Evolutionary conservation across 2,113 vertebrate species (phyloP).

Genomic region (Emydocephalus ijimae): DNA sequence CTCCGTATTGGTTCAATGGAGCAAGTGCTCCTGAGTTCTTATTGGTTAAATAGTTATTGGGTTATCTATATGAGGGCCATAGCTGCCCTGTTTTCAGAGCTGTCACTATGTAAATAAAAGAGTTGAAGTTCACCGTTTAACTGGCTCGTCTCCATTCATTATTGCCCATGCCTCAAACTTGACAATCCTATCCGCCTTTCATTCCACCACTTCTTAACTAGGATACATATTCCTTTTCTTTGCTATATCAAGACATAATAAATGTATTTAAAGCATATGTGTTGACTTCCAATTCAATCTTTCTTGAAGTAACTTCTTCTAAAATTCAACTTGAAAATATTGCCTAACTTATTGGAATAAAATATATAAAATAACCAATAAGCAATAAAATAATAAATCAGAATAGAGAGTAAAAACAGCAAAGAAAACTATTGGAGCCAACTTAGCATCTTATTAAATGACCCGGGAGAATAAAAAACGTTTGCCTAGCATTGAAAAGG

Average conservation of each 20-base stretch:
- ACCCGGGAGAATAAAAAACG: background rate
- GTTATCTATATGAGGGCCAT: too few species aligned
- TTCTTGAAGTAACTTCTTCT: background rate
- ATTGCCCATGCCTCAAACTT: too few species aligned
- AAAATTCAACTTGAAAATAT: background rate
- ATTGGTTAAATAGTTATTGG: too few species aligned
- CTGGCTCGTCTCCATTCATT: too few species aligned
- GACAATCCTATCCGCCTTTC: slow-evolving; percentile 75
- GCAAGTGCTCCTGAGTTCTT: too few species aligned
- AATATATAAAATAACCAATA: background rate
- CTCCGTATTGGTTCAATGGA: too few species aligned
- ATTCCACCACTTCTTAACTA: slow-evolving; percentile 78
- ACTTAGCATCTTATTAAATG: background rate
- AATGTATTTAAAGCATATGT: background rate
- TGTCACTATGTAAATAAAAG: too few species aligned
- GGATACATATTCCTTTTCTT: slow-evolving; percentile 59
- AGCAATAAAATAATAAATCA: background rate
- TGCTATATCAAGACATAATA: background rate
- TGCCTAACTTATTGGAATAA: background rate
- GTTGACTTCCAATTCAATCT: background rate
- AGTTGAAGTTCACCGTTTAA: too few species aligned
- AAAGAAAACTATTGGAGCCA: background rate
- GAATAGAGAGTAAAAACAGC: background rate
- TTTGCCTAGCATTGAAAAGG: background rate
- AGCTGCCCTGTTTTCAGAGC: too few species aligned